Percentiles rank a stretch among this genome's conserved stretches.
Evolutionary conservation across 2,888 invertebrate species (phyloP).

Genomic region (Acronicta alni): DNA sequence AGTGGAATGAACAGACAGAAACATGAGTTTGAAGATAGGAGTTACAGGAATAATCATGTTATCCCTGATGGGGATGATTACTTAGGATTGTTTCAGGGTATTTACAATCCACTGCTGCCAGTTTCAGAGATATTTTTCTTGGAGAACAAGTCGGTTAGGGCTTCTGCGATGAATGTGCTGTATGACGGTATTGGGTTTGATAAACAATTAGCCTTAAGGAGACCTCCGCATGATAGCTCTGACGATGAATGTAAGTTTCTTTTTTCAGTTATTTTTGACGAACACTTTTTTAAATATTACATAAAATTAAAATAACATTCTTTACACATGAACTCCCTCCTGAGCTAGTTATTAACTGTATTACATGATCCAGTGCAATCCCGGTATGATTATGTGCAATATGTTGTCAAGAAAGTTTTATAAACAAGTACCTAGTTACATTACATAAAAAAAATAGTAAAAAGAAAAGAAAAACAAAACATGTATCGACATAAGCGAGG

Average conservation of each 20-base stretch:
- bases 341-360: too few relatives aligned
- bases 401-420: too few relatives aligned
- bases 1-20: conserved; percentile 23
- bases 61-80: conserved; percentile 69
- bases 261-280: background rate
- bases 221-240: conserved; percentile 43
- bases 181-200: conserved; percentile 68
- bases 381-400: too few relatives aligned
- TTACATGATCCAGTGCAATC: too few relatives aligned
- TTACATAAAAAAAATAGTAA: too few relatives aligned
- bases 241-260: conserved; percentile 69
- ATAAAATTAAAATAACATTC: too few relatives aligned
- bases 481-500: too few relatives aligned
- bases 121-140: conserved; percentile 48
- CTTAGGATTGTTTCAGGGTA: conserved; percentile 67
- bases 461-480: too few relatives aligned
- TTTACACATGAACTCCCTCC: too few relatives aligned
- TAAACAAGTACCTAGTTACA: too few relatives aligned
- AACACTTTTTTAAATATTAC: too few relatives aligned
- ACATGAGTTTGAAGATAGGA: conserved; percentile 32
- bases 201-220: conserved; percentile 43
- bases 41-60: conserved; percentile 56
- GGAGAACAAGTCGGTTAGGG: conserved; percentile 69
- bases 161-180: conserved; percentile 59
- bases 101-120: conserved; percentile 39